These are phyloP conservation scores for Drosophila niveifrons DNA, from an alignment of 2,888 invertebrate species.

Conservation along the genomic window DNA sequence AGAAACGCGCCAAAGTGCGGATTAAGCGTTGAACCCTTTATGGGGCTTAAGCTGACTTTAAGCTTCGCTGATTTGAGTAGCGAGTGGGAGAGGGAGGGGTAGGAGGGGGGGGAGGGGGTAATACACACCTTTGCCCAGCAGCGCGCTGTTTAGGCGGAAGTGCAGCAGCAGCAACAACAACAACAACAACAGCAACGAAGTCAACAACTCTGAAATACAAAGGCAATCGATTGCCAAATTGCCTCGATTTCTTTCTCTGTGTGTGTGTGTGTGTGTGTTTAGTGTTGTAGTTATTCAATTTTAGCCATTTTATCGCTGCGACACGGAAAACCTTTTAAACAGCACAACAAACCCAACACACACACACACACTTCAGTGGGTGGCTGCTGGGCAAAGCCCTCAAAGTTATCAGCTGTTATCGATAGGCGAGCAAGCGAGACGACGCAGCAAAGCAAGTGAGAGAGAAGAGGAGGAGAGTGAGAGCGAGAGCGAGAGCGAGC, in stretches of 20 bases:
- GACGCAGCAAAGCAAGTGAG: constrained; percentile 18
- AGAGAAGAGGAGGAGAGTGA: not conserved
- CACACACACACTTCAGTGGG: constrained; percentile 16
- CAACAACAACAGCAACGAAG: constrained; percentile 16
- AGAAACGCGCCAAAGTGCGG: constrained; percentile 78
- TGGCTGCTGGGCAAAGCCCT: constrained; percentile 42
- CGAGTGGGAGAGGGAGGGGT: not conserved
- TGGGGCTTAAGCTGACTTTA: constrained; percentile 56
- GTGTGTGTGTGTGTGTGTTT: constrained; percentile 11
- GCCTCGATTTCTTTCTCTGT: not conserved
- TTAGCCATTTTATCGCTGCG: constrained; percentile 71
- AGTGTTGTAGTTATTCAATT: constrained; percentile 71
- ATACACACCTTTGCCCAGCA: constrained; percentile 5
- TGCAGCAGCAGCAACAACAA: constrained; percentile 32
- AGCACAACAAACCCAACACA: constrained; percentile 35
- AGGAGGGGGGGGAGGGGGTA: not conserved
- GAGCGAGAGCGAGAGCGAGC: not conserved
- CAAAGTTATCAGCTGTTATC: constrained; percentile 71
- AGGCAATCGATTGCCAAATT: constrained; percentile 59
- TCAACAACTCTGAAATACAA: constrained; percentile 23
- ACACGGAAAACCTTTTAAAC: constrained; percentile 79
- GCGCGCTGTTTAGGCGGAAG: constrained; percentile 40
- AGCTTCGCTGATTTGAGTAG: constrained; percentile 66
- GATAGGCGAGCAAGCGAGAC: constrained; percentile 55
- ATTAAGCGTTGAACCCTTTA: constrained; percentile 58